Evolutionary conservation across 35 echinoderm and acorn worm species (phyloP).

Genomic region (Holothuria glaberrima): DNA sequence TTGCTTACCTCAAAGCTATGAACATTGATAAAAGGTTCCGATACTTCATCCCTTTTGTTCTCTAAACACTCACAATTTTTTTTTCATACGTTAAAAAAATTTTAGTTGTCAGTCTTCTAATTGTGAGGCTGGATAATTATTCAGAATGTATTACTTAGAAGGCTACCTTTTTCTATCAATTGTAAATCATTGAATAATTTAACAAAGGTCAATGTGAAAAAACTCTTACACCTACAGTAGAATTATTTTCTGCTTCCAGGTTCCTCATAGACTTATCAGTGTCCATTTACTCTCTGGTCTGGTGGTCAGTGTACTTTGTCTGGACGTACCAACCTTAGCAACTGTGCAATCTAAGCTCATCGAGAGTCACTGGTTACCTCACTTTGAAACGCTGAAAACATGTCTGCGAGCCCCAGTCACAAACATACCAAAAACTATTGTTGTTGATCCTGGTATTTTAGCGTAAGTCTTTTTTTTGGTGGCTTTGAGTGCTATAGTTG

Average conservation of each 20-base stretch:
- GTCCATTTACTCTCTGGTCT: constrained; percentile 79
- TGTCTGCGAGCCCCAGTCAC: constrained; percentile 58
- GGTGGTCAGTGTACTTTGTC: constrained; percentile 86
- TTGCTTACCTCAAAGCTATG: too few relatives aligned
- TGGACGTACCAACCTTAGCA: constrained; percentile 71
- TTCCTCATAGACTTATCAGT: constrained; percentile 82
- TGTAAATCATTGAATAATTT: too few relatives aligned
- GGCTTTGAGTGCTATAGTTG: not conserved
- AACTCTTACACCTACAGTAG: too few relatives aligned
- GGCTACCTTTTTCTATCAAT: not conserved
- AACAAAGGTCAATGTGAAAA: too few relatives aligned
- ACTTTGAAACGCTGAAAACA: constrained; percentile 71
- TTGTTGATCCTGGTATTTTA: constrained; percentile 78
- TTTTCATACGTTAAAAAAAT: too few relatives aligned
- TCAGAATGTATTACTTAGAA: too few relatives aligned
- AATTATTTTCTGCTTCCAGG: constrained; percentile 14
- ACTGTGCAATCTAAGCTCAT: constrained; percentile 72
- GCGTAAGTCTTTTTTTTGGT: constrained; percentile 51
- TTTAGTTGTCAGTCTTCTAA: too few relatives aligned
- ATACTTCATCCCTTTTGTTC: too few relatives aligned
- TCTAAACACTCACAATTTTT: too few relatives aligned
- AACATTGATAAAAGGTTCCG: too few relatives aligned
- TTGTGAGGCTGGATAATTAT: too few relatives aligned
- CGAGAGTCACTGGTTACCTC: constrained; percentile 72
- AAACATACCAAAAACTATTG: constrained; percentile 63